Evolutionary conservation across 2,797 vertebrate species (phyloP), one percentile per base, ranked within the genome.

Genomic region (Phrynocephalus guinanensis): DNA sequence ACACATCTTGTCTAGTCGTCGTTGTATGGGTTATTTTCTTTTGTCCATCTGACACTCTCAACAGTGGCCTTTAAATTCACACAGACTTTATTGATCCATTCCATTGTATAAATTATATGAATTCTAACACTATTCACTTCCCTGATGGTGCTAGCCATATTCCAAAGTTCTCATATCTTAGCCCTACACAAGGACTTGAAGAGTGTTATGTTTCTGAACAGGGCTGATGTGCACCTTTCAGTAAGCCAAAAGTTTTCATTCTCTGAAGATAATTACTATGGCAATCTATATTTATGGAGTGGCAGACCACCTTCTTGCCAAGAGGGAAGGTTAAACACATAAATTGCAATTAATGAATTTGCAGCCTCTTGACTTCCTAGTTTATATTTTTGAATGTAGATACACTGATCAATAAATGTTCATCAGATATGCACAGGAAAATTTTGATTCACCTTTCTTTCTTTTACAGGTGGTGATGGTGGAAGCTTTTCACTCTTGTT

Each of bases 161-260:
- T 60, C 33, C 24, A 22, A 78, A 78, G 75, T 78, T 38, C 68
- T 88, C 67, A 18, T 15, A 75, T 5, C 6, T 85, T 11, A 30
- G 71, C 70, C 11, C 85, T 4, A 70, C 72, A 24, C 50, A 70
- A 77, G 18, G 85, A 1, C 1, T 60, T 52, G 63, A 81, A 68
- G 2, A 6, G 24, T 7, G 88, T 2, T 50, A 15, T 72, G 22
- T 2, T 13, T 76, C 3, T 0, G 83, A 18, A 1, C 5, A 6
- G 68, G 86, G 2, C 1, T 84, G 90, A 85, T 87, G 73, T 86
- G 85, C 76, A 52, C 52, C 1, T 76, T 86, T 91, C 82, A 1
- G 3, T 4, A 86, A 82, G 83, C 68, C 89, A 88, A 67, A 93
- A 75, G 89, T 48, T 94, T 20, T 84, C 85, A 79, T 93, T 85